phyloP scores from a whole-genome alignment of 2,797 vertebrate species.

The Micropoecilia bifurca region DNA sequence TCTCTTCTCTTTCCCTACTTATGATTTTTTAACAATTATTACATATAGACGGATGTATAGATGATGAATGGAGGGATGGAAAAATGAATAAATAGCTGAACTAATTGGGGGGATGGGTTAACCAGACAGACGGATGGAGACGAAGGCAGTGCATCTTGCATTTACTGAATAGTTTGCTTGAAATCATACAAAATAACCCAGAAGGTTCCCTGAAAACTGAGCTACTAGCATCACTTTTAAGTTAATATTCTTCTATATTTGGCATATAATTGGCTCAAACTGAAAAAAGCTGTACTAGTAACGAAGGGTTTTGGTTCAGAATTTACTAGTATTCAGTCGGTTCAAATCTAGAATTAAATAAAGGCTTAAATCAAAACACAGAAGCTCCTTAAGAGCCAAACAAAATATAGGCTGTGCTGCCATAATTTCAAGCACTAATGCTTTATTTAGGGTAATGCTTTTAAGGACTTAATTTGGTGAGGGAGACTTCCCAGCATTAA shows the following conservation, averaged over 20 bases:
- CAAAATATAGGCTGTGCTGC: neutral
- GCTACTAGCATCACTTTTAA: neutral
- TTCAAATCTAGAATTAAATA: neutral
- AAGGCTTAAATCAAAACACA: neutral
- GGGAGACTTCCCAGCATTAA: slow-evolving; percentile 15
- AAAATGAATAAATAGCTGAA: neutral
- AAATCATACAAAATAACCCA: neutral
- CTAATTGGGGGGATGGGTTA: too few species aligned
- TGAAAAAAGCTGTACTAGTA: neutral
- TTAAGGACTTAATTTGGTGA: slow-evolving; percentile 17
- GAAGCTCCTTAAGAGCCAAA: neutral
- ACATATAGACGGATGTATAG: neutral
- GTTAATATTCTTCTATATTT: neutral
- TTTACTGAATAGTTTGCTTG: neutral
- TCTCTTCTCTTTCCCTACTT: neutral
- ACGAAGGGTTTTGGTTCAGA: neutral
- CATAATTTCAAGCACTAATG: too few species aligned
- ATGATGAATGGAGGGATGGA: neutral
- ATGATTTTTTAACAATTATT: neutral
- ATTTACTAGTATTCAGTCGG: neutral
- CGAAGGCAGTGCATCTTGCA: neutral
- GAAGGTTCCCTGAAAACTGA: neutral
- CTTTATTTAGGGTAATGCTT: slow-evolving; percentile 50
- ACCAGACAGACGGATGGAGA: neutral
- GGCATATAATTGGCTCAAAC: neutral